Percentiles rank a stretch among this genome's conserved stretches.
Conservation (phyloP, 2,113 vertebrate genomes). For the Myiozetetes cayanensis region DNA sequence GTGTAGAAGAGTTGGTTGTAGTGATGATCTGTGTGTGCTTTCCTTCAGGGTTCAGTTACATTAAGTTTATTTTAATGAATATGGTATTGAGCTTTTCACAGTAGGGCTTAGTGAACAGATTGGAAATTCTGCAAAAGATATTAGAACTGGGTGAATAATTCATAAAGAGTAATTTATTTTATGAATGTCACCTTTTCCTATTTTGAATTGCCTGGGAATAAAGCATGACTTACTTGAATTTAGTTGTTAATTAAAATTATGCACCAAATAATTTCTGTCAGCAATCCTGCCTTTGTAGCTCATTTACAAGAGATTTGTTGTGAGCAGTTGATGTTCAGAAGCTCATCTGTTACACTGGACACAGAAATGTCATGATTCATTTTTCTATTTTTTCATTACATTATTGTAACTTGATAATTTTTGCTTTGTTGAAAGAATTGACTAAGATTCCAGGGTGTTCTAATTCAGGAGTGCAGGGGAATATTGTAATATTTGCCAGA, state of each 20-base stretch:
- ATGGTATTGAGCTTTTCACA: slow-evolving; percentile 14
- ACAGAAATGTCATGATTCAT: neutral
- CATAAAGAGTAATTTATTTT: slow-evolving; percentile 43
- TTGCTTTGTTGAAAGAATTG: neutral
- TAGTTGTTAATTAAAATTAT: slow-evolving; percentile 35
- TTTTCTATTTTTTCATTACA: neutral
- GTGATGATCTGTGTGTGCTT: neutral
- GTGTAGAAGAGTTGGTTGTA: neutral
- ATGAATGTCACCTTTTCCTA: slow-evolving; percentile 35
- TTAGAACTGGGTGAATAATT: slow-evolving; percentile 55
- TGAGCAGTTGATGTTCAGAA: neutral
- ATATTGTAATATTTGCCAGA: neutral
- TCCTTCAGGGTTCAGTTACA: neutral
- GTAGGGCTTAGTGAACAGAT: slow-evolving; percentile 36
- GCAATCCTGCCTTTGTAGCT: neutral
- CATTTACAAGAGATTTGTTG: neutral
- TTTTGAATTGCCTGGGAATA: slow-evolving; percentile 33
- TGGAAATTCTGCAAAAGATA: slow-evolving; percentile 32
- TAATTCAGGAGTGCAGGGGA: neutral
- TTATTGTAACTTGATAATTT: neutral
- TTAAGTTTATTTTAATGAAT: slow-evolving; percentile 45
- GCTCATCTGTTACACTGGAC: neutral
- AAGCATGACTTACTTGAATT: neutral
- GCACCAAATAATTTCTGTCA: neutral
- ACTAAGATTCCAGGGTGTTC: neutral